phyloP scores from a whole-genome alignment of 2,888 invertebrate species.

The Amphiduros pacificus region DNA sequence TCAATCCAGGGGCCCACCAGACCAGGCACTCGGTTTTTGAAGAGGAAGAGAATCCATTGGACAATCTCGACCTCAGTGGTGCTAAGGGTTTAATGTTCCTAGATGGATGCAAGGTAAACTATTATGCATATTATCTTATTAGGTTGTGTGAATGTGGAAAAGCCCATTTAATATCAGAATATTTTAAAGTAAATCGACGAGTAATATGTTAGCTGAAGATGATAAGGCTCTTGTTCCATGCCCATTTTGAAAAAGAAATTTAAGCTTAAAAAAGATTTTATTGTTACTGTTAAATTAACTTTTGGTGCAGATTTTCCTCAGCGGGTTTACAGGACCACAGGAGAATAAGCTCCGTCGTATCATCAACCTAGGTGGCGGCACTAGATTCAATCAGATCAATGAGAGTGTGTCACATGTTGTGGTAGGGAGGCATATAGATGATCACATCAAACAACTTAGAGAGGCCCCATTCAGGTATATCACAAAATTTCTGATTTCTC shows the following conservation, averaged over 20 bases:
- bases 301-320: conserved; percentile 68
- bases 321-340: conserved; percentile 69
- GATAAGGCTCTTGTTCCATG: no score
- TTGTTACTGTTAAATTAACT: background rate
- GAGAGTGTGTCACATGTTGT: conserved; percentile 81
- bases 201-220: no score
- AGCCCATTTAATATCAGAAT: no score
- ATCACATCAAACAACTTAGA: conserved; percentile 31
- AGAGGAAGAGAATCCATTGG: conserved; percentile 26
- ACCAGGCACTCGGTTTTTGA: background rate
- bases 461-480: conserved; percentile 32
- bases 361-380: conserved; percentile 80
- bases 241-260: no score
- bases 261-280: no score
- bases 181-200: no score
- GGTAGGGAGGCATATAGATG: conserved; percentile 65
- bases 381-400: conserved; percentile 72
- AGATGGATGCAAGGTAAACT: conserved; percentile 87
- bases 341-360: conserved; percentile 71
- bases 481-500: no score
- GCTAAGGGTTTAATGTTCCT: conserved; percentile 79
- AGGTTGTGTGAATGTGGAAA: no score
- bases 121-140: no score
- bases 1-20: background rate
- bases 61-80: conserved; percentile 68